Evolutionary conservation across 2,888 invertebrate species (phyloP).

Genomic region (Diadegma fenestrale): DNA sequence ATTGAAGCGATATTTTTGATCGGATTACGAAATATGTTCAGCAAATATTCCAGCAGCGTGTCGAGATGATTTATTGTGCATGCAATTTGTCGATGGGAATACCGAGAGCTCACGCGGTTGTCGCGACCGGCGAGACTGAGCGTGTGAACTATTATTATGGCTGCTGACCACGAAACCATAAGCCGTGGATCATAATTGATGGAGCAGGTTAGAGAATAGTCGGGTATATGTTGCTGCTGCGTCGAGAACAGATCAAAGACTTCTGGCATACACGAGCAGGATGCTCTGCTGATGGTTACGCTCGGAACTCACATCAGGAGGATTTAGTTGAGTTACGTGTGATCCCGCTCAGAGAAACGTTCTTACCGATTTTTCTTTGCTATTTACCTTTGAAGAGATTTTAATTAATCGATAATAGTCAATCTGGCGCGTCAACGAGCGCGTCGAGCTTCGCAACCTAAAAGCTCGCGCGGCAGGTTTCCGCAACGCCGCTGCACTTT

Average conservation of each 20-base stretch:
- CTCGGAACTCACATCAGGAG: not conserved
- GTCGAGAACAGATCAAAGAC: conserved; percentile 51
- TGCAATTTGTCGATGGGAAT: not conserved
- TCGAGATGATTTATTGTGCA: not conserved
- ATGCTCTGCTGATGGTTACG: not conserved
- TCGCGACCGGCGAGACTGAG: not conserved
- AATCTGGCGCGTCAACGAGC: not conserved
- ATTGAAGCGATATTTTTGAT: not conserved
- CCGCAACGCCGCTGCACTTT: not conserved
- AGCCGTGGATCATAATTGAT: conserved; percentile 48
- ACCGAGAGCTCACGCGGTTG: not conserved
- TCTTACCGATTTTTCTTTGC: not conserved
- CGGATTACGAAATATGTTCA: not conserved
- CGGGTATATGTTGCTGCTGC: conserved; percentile 27
- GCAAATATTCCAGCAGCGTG: not conserved
- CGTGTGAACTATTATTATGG: conserved; percentile 22
- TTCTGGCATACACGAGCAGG: not conserved
- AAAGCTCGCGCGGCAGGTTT: not conserved
- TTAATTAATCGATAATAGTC: not conserved
- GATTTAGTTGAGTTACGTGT: not conserved
- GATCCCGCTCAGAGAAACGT: not conserved
- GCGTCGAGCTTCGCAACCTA: not conserved
- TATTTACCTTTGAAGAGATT: not conserved
- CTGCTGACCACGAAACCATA: conserved; percentile 18
- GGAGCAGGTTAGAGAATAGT: conserved; percentile 31